A percentile compares a stretch with the other conserved stretches of the same genome.
phyloP scores from a whole-genome alignment of 2,797 vertebrate species.

The Zalophus californianus region DNA sequence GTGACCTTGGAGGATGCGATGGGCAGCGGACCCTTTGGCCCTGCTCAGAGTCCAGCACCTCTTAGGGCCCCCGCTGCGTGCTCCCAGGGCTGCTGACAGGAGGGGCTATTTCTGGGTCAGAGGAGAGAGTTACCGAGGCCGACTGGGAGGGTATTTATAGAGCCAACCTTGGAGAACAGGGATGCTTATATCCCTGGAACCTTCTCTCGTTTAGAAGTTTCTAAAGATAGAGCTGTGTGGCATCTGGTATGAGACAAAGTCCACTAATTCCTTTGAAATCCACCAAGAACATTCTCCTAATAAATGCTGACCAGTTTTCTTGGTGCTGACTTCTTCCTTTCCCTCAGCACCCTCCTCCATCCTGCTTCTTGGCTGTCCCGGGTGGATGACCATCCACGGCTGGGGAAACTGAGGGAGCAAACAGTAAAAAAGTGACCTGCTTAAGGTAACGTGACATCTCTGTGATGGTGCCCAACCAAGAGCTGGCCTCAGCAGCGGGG shows the following conservation, averaged over 20 bases:
- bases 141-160: constrained; percentile 69
- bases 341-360: neutral
- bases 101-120: neutral
- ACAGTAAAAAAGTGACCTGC: neutral
- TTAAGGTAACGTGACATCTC: neutral
- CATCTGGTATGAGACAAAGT: constrained; percentile 48
- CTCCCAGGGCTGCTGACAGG: neutral
- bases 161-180: constrained; percentile 59
- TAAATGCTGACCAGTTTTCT: neutral
- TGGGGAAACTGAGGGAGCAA: neutral
- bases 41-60: fast-evolving
- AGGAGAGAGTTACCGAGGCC: neutral
- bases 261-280: constrained; percentile 56
- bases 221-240: constrained; percentile 74
- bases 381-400: neutral
- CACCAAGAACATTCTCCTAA: constrained; percentile 18
- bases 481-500: neutral
- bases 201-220: neutral
- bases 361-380: fast-evolving
- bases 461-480: fast-evolving
- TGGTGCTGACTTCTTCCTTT: neutral
- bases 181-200: constrained; percentile 40
- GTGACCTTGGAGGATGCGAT: neutral
- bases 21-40: neutral
- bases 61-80: neutral